Percentiles rank a stretch among this genome's conserved stretches.
phyloP scores from a whole-genome alignment of 2,888 invertebrate species.

The Phyllotreta cruciferae region DNA sequence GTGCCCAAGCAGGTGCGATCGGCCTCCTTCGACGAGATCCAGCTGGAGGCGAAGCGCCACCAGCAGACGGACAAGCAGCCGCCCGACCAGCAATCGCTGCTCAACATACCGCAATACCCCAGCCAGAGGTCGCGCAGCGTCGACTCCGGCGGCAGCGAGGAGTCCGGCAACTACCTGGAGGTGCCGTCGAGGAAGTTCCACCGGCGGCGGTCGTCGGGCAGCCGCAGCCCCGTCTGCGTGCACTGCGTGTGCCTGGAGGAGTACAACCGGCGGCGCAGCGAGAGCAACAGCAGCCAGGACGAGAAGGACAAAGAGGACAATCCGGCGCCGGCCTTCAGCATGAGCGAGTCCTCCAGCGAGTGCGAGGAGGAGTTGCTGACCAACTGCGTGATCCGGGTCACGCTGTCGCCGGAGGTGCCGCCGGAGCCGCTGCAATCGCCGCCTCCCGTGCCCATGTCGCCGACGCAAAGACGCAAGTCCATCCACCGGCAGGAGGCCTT shows the following conservation, averaged over 20 bases:
- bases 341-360: constrained; percentile 64
- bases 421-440: constrained; percentile 58
- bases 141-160: constrained; percentile 77
- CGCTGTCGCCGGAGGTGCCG: constrained; percentile 67
- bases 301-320: constrained; percentile 42
- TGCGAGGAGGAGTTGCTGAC: constrained; percentile 58
- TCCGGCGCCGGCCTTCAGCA: constrained; percentile 58
- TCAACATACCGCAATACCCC: constrained; percentile 72
- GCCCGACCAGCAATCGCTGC: constrained; percentile 58
- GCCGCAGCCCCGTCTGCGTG: constrained; percentile 72
- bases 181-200: constrained; percentile 69
- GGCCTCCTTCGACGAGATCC: constrained; percentile 90
- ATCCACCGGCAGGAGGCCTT: constrained; percentile 85
- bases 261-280: constrained; percentile 63
- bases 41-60: constrained; percentile 76
- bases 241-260: constrained; percentile 81
- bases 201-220: constrained; percentile 69
- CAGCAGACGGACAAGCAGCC: constrained; percentile 55
- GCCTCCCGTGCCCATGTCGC: constrained; percentile 50
- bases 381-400: constrained; percentile 70
- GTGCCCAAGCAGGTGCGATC: constrained; percentile 90
- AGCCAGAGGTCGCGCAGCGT: constrained; percentile 81
- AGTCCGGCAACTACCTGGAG: constrained; percentile 65
- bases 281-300: constrained; percentile 18
- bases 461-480: constrained; percentile 69